Evolutionary conservation across 1,140 invertebrate genomes (phyloP).

Genomic region (Plutomurus gul): DNA sequence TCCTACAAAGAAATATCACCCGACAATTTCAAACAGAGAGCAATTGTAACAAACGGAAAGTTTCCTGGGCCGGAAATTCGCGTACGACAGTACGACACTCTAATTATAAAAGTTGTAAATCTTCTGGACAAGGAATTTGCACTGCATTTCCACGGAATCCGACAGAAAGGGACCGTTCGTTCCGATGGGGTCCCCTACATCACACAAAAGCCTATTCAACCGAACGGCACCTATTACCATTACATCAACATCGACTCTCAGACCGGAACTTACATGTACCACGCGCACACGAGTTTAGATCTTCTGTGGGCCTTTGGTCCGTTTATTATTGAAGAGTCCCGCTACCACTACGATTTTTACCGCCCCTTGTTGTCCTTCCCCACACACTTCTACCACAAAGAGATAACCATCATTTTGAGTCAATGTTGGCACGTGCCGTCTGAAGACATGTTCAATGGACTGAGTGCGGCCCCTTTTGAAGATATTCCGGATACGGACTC

Average conservation of each 20-base stretch:
- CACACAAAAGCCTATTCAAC: constrained; percentile 33
- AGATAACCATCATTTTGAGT: constrained; percentile 10
- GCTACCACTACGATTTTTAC: neutral
- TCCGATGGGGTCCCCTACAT: constrained; percentile 34
- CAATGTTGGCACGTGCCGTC: constrained; percentile 37
- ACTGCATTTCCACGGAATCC: constrained; percentile 35
- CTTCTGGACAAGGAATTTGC: neutral
- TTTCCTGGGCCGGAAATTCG: constrained; percentile 5
- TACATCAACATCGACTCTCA: constrained; percentile 17
- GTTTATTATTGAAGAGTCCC: constrained; percentile 34
- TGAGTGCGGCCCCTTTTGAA: neutral
- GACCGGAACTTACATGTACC: constrained; percentile 43
- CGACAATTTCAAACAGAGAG: constrained; percentile 23
- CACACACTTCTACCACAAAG: constrained; percentile 21
- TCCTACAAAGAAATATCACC: neutral
- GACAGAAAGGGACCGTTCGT: neutral
- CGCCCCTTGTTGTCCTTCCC: neutral
- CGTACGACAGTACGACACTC: neutral
- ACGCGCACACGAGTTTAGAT: constrained; percentile 41
- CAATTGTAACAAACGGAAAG: constrained; percentile 22
- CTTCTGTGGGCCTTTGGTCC: constrained; percentile 36
- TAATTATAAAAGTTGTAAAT: constrained; percentile 10
- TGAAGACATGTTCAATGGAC: neutral
- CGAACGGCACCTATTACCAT: constrained; percentile 34
- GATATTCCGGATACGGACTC: constrained; percentile 32